Evolutionary conservation across 2,113 vertebrate genomes (phyloP).

Genomic region (Coptodon rendalli): DNA sequence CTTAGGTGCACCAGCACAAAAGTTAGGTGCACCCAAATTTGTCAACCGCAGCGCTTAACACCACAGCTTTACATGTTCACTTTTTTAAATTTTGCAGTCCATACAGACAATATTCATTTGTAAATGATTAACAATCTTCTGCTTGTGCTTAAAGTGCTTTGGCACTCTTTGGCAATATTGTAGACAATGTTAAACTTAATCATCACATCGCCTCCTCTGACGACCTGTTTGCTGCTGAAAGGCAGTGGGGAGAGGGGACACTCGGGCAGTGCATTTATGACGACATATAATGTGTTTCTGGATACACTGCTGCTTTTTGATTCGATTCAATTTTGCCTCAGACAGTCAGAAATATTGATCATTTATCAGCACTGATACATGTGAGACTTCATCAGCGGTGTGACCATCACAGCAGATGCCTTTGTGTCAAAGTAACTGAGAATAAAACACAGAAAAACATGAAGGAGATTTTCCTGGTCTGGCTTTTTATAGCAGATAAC

Average conservation of each 20-base stretch:
- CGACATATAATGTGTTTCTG: fast-evolving
- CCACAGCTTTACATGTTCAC: not conserved
- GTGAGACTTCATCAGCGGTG: not conserved
- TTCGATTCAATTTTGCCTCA: fast-evolving
- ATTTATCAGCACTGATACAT: not conserved
- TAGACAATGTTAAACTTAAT: fast-evolving
- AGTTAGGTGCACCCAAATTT: not conserved
- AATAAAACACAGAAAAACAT: not conserved
- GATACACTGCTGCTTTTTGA: not conserved
- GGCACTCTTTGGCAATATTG: not conserved
- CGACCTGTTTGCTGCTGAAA: not conserved
- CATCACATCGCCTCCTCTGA: not conserved
- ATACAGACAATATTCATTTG: fast-evolving
- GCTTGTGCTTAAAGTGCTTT: not conserved
- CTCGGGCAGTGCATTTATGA: fast-evolving
- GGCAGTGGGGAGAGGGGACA: fast-evolving
- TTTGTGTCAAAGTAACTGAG: not conserved
- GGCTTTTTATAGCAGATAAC: fast-evolving
- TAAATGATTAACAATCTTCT: not conserved
- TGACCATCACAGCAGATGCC: fast-evolving
- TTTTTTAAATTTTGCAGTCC: not conserved
- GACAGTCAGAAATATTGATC: not conserved
- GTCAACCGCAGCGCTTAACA: fast-evolving
- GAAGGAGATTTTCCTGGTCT: no score
- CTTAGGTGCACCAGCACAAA: not conserved